Base-by-base conservation (phyloP, 2,888 invertebrate genomes). In the Bruchidius siliquastri region DNA sequence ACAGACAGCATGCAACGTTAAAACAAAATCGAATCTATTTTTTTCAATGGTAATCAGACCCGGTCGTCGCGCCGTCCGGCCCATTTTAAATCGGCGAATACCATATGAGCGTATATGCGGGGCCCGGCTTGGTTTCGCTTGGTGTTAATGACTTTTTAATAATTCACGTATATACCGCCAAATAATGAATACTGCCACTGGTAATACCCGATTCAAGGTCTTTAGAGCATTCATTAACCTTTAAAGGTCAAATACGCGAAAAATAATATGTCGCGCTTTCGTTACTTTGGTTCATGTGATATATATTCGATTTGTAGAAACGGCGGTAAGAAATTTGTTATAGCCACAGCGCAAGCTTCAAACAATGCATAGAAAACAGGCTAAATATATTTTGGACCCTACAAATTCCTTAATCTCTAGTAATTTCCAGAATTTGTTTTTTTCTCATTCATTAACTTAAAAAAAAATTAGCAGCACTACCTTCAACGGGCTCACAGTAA, bases 191-290 rank as follows among this genome's bases (percentile, higher is more conserved):
- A 49, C 49, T 13, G 49, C 49, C 49, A 49, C 49, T 49, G 49
- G 49, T 49, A 49, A 49, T 49, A 49, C 22, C 68, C 20, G 68
- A 68, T 84, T 83, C 85, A 85, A 85, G 85, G 85, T 84, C 84
- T 83, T 79, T 83, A 77, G 83, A 84, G 84, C 85, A 86, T 85
- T 84, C 85, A 83, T 84, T 85, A 85, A 86, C 86, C 86, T 86
- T 85, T 85, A 84, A 84, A 85, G 85, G 84, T 85, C 82, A 84
- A 76, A 22, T 72, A 74, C 74, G 72, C 72, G 26, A 75, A 49
- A 49, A 49, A 49, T 49, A 49, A 13, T 18, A 18, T 49, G 49
- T 49, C 18, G 18, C 18, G 18, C 49, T 49, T 49, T 49, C 49
- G 49, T 13, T 49, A 49, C 18, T 49, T 49, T 18, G 18, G 49